Percentiles rank a stretch among this genome's conserved stretches.
These are phyloP conservation scores for Oeneis ivallda DNA, from an alignment of 2,888 invertebrate genomes.

Conservation along the genomic window DNA sequence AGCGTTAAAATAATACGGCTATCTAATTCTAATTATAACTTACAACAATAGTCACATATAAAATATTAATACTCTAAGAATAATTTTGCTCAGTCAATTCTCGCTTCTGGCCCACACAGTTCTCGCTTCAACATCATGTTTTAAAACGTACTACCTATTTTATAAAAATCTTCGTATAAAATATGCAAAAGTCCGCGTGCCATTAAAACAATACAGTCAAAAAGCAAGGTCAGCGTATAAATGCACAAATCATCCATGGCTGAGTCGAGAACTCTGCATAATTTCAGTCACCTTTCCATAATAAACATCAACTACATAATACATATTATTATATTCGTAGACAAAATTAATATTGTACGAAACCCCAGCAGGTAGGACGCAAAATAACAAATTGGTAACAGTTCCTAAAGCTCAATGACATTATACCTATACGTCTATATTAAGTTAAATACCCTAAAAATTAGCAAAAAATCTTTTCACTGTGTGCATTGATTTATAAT, in stretches of 20 bases:
- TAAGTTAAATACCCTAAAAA: not conserved
- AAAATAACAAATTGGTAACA: constrained; percentile 22
- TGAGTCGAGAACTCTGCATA: constrained; percentile 63
- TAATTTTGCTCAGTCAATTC: constrained; percentile 71
- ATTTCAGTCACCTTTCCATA: constrained; percentile 50
- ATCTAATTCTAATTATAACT: constrained; percentile 62
- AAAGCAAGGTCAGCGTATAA: constrained; percentile 32
- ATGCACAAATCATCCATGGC: constrained; percentile 39
- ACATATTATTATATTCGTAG: constrained; percentile 10
- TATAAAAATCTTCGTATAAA: constrained; percentile 33
- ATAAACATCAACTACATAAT: constrained; percentile 43
- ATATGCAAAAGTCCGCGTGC: constrained; percentile 20
- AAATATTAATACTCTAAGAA: constrained; percentile 65
- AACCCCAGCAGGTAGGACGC: constrained; percentile 15
- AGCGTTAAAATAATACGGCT: constrained; percentile 61
- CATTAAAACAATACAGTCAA: constrained; percentile 27
- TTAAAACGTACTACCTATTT: constrained; percentile 38
- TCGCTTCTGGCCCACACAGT: constrained; percentile 54
- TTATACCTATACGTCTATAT: not conserved
- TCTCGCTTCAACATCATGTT: constrained; percentile 63
- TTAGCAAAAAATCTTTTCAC: not conserved
- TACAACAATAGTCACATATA: constrained; percentile 61
- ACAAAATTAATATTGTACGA: constrained; percentile 28
- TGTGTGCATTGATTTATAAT: not conserved
- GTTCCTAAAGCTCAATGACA: constrained; percentile 5